Percentiles rank a stretch among this genome's conserved stretches.
phyloP scores from a whole-genome alignment of 1,140 invertebrate species.

The Drosophila seguyi region DNA sequence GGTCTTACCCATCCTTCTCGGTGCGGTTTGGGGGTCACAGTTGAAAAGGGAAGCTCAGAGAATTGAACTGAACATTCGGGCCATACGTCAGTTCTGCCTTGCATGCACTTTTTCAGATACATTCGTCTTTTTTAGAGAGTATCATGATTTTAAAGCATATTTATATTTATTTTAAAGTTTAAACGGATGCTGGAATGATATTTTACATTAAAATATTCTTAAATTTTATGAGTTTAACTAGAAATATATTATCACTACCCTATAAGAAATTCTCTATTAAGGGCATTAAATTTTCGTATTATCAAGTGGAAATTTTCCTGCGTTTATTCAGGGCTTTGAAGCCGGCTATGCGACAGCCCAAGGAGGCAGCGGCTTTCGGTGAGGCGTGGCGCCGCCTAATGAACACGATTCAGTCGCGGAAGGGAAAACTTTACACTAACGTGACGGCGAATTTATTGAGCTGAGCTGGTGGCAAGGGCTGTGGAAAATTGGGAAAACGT shows the following conservation, averaged over 20 bases:
- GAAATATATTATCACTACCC: not conserved
- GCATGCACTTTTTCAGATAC: constrained; percentile 33
- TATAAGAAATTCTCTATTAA: not conserved
- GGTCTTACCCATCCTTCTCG: not conserved
- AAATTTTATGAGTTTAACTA: not conserved
- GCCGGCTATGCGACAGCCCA: not conserved
- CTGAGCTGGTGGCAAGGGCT: constrained; percentile 25
- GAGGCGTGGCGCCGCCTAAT: constrained; percentile 44
- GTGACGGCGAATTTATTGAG: constrained; percentile 53
- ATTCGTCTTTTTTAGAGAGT: not conserved
- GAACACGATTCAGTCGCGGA: constrained; percentile 39
- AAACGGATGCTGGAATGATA: not conserved
- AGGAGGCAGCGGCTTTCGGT: constrained; percentile 11
- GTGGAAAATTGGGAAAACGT: constrained; percentile 35
- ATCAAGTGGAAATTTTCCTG: not conserved
- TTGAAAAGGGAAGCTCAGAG: constrained; percentile 46
- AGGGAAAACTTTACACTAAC: constrained; percentile 53
- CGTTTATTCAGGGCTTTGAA: constrained; percentile 9
- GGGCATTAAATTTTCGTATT: constrained; percentile 4
- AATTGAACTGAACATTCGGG: constrained; percentile 47
- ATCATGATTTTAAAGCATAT: not conserved
- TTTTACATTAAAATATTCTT: not conserved
- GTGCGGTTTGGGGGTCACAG: constrained; percentile 27
- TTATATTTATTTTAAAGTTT: not conserved
- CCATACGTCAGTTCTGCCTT: constrained; percentile 28